Base-by-base conservation (phyloP, 2,797 vertebrate species). In the Cottoperca gobio region DNA sequence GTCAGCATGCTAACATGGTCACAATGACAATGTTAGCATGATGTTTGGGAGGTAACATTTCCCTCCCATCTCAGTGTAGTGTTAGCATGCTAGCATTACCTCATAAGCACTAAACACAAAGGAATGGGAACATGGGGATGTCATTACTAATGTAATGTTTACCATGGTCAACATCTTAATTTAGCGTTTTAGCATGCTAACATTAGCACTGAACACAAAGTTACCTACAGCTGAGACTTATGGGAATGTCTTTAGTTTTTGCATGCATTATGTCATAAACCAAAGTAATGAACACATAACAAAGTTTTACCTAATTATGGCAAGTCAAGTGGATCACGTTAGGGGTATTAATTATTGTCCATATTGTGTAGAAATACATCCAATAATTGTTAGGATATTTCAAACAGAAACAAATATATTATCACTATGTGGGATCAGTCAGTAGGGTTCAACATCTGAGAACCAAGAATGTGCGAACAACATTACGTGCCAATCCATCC, bases 391-490 rank as follows among this genome's bases (percentile, higher is more conserved):
- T 7, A 31, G n/a, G n/a, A n/a, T 2, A 21, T 49, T 37, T 63
- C 2, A 65, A 26, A 50, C 14, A 12, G 8, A 31, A 28, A 1
- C 24, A 60, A 31, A 21, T n/a, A n/a, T n/a, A n/a, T n/a, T n/a
- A n/a, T n/a, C n/a, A n/a, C n/a, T n/a, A n/a, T n/a, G n/a, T n/a
- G n/a, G n/a, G n/a, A n/a, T n/a, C n/a, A n/a, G 14, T 24, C 64
- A 54, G 19, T 5, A 35, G 28, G 28, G 21, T 45, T 33, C 50
- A 12, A 67, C 64, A 21, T 54, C 50, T 54, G 64, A 26, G 19
- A 33, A 54, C 17, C 48, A 28, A 7, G 37, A 66, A 66, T 66
- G 21, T 63, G n/a, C 35, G 11, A 43, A 60, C 16, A 28, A n/a
- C 33, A 31, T n/a, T 2, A 14, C 14, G 33, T 5, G 35, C 11